Percentiles rank a stretch among this genome's conserved stretches.
phyloP scores from a whole-genome alignment of 2,113 vertebrate genomes.

The Charina bottae region DNA sequence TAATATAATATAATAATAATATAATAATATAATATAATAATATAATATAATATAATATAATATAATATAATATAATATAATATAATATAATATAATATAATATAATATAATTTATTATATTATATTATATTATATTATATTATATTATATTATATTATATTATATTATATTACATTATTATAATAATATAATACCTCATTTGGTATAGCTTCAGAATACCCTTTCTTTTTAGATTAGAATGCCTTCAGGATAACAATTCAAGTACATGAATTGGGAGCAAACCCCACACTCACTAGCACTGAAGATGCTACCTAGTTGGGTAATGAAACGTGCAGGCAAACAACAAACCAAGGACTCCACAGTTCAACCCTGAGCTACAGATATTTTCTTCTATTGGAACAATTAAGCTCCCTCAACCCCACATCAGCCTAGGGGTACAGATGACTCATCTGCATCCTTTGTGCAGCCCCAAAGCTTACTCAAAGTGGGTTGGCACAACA shows the following conservation, averaged over 20 bases:
- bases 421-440: not conserved
- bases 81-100: too few relatives aligned
- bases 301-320: not conserved
- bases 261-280: not conserved
- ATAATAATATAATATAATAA: too few relatives aligned
- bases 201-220: not conserved
- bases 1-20: too few relatives aligned
- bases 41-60: too few relatives aligned
- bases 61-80: too few relatives aligned
- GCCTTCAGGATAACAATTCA: slow-evolving; percentile 9
- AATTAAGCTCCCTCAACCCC: not conserved
- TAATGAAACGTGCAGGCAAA: not conserved
- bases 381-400: not conserved
- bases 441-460: not conserved
- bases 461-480: not conserved
- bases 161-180: too few relatives aligned
- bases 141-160: too few relatives aligned
- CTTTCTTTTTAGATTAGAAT: slow-evolving; percentile 1
- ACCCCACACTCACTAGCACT: not conserved
- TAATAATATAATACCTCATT: too few relatives aligned
- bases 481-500: not conserved
- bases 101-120: too few relatives aligned
- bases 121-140: too few relatives aligned
- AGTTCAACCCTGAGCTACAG: not conserved
- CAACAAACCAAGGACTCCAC: not conserved